These are phyloP conservation scores for Drosophila leontia DNA, from an alignment of 1,140 invertebrate species.

Conservation along the genomic window DNA sequence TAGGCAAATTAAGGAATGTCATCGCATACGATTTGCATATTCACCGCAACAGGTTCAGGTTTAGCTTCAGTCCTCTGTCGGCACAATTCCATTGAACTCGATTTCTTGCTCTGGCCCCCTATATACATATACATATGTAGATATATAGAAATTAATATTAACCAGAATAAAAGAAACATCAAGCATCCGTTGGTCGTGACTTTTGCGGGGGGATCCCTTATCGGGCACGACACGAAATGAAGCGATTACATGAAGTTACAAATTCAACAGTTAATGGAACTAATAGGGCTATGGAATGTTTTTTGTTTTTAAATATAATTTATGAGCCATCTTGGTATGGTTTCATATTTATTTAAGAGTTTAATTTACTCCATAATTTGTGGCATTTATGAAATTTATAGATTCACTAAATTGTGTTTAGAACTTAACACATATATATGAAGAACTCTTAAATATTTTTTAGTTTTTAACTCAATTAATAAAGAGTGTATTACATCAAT, in stretches of 20 bases:
- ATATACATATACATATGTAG: neutral
- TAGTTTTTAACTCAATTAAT: neutral
- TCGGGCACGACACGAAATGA: neutral
- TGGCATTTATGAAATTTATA: neutral
- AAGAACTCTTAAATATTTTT: neutral
- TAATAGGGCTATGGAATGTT: neutral
- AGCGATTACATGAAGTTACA: neutral
- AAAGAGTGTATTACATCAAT: too few relatives aligned
- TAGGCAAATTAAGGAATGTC: slow-evolving; percentile 81
- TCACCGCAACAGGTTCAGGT: slow-evolving; percentile 74
- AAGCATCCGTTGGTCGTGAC: slow-evolving; percentile 10
- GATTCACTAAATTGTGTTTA: neutral
- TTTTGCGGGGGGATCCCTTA: neutral
- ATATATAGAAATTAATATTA: neutral
- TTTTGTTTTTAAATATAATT: neutral
- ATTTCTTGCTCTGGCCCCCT: slow-evolving; percentile 24
- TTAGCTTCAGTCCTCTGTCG: slow-evolving; percentile 25
- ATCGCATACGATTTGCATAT: slow-evolving; percentile 78
- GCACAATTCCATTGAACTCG: slow-evolving; percentile 71
- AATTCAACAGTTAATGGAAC: neutral
- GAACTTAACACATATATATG: neutral
- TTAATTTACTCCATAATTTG: neutral
- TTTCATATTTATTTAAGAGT: neutral
- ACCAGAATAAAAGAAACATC: slow-evolving; percentile 5
- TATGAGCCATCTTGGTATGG: neutral